These are phyloP conservation scores for Pipa parva DNA, from an alignment of 2,113 vertebrate genomes.

Conservation along the genomic window DNA sequence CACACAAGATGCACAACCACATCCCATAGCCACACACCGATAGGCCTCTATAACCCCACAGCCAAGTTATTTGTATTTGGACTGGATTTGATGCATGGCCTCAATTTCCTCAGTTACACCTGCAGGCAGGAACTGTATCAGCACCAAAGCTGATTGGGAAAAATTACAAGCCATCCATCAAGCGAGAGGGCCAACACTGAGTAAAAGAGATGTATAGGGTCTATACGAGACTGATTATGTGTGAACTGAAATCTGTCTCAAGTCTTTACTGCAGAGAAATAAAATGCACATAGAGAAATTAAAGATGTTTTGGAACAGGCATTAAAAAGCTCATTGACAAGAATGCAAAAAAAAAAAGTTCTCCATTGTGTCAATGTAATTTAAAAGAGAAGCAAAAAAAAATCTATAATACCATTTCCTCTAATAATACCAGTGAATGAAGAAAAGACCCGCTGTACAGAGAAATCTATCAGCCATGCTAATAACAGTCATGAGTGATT, in stretches of 20 bases:
- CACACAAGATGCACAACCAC: slow-evolving; percentile 20
- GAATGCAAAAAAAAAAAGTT: background rate
- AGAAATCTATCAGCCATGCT: background rate
- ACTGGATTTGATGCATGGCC: slow-evolving; percentile 9
- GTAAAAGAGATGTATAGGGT: background rate
- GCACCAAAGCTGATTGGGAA: slow-evolving; percentile 21
- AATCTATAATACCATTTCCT: background rate
- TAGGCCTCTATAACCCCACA: background rate
- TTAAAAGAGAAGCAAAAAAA: background rate
- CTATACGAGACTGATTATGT: background rate
- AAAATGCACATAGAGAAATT: background rate
- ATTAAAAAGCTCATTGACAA: background rate
- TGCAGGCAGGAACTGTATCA: slow-evolving; percentile 17
- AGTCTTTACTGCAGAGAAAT: background rate
- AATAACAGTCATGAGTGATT: background rate
- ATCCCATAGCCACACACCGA: slow-evolving; percentile 2
- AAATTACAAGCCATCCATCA: slow-evolving; percentile 45
- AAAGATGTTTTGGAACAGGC: background rate
- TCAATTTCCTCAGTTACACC: slow-evolving; percentile 26
- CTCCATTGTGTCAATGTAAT: slow-evolving; percentile 2
- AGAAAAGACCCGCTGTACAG: background rate
- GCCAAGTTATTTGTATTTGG: slow-evolving; percentile 34
- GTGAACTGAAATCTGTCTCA: background rate
- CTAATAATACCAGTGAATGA: background rate
- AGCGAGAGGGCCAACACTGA: background rate